These are phyloP conservation scores for Phylloscopus trochiloides DNA, from an alignment of 2,113 vertebrate genomes.

Conservation along the genomic window DNA sequence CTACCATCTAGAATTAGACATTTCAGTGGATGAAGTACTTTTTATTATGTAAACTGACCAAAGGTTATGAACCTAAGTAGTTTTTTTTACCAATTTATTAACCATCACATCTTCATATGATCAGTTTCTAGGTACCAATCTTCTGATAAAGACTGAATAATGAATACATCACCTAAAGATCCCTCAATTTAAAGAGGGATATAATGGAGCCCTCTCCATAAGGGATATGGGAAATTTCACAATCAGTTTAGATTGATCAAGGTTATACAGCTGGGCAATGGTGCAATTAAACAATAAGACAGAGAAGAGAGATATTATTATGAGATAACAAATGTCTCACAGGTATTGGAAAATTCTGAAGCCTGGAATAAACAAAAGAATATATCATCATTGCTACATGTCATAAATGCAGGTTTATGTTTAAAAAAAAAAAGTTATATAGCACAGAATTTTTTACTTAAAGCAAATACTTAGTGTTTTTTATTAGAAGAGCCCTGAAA, in stretches of 20 bases:
- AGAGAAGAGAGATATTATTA: neutral
- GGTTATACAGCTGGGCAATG: neutral
- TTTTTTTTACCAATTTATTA: neutral
- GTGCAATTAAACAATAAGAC: neutral
- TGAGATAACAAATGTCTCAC: neutral
- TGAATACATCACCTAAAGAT: neutral
- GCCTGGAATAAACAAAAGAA: neutral
- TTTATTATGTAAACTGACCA: neutral
- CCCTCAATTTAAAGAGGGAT: neutral
- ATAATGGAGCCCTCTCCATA: neutral
- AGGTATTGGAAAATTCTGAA: neutral
- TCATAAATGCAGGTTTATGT: neutral
- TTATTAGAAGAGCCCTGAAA: neutral
- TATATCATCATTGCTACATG: neutral
- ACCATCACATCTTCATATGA: accelerated
- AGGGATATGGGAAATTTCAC: neutral
- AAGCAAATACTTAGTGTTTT: neutral
- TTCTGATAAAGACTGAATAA: neutral
- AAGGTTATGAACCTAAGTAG: neutral
- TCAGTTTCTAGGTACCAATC: neutral
- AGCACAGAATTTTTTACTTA: neutral
- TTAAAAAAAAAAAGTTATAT: neutral
- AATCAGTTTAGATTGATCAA: neutral
- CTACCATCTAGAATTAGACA: neutral
- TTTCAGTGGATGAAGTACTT: neutral